Evolutionary conservation across 2,113 vertebrate species (phyloP), one percentile per base, ranked within the genome.

Genomic region (Cynoglossus semilaevis): DNA sequence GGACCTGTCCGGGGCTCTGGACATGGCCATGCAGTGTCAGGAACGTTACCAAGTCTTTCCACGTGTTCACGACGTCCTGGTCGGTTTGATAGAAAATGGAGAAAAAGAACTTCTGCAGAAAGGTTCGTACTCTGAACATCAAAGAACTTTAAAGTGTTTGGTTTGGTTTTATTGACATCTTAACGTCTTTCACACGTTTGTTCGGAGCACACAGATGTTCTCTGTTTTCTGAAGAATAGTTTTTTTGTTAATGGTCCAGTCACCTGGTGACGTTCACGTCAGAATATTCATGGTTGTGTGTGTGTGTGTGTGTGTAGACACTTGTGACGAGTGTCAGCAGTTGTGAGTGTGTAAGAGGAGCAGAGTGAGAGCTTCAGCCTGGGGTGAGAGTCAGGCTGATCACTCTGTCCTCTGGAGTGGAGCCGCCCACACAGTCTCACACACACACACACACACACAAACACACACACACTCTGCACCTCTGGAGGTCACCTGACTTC

Each of bases 61-160:
- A 49, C 87, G 91, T 58, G 79, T 94, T 52, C 95, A 97, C 51
- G 91, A 94, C 70, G 36, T 98, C 85, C 80, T 91, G 36, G 93
- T 93, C 15, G 85, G 17, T 52, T 86, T 98, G 81, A 82, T 98
- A 86, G 90, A 97, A 74, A 94, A 91, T 70, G 95, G 93, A 70
- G 90, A 97, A 14, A 91, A 93, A 0, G 93, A 94, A 13, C 85
- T 91, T 15, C 91, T 98, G 58, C 92, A 97, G 49, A 96, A 94
- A 94, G 94, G 96, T 98, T 17, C 16, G 1, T 46, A 47, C 18
- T 11, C 34, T n/a, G n/a, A n/a, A n/a, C n/a, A n/a, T n/a, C n/a
- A n/a, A n/a, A n/a, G n/a, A n/a, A n/a, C n/a, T n/a, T n/a, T n/a
- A n/a, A n/a, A n/a, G n/a, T n/a, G n/a, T n/a, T n/a, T n/a, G n/a